Percentiles rank a stretch among this genome's conserved stretches.
phyloP scores from a whole-genome alignment of 2,888 invertebrate genomes.

The Agrochola lychnidis region DNA sequence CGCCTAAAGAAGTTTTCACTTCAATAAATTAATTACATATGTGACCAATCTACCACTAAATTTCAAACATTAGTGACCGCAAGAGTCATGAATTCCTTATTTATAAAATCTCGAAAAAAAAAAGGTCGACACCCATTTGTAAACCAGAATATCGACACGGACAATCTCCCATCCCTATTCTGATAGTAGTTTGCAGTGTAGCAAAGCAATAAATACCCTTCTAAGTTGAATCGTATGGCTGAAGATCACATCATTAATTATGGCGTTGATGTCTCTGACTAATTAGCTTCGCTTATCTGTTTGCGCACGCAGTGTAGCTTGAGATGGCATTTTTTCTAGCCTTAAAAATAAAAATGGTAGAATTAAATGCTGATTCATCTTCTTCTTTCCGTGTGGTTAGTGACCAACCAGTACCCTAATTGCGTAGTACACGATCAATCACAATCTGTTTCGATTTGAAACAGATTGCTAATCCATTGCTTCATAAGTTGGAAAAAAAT shows the following conservation, averaged over 20 bases:
- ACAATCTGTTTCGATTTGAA: no score
- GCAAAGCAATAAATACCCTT: slow-evolving; percentile 61
- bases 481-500: no score
- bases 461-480: no score
- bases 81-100: not conserved
- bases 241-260: slow-evolving; percentile 62
- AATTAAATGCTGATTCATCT: not conserved
- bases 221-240: slow-evolving; percentile 59
- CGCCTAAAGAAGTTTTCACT: no score
- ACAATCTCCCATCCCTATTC: slow-evolving; percentile 37
- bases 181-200: slow-evolving; percentile 44
- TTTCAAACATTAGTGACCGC: not conserved
- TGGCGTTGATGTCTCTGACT: slow-evolving; percentile 59
- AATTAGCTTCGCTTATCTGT: slow-evolving; percentile 61
- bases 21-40: not conserved
- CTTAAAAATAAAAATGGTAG: not conserved
- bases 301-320: slow-evolving; percentile 31
- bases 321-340: slow-evolving; percentile 17
- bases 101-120: not conserved
- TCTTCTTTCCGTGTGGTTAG: no score
- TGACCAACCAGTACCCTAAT: no score
- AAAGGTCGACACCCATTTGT: not conserved
- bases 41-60: not conserved
- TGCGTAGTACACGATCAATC: no score
- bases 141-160: slow-evolving; percentile 8